Conservation (phyloP, 2,888 invertebrate genomes). For the Boloria selene region DNA sequence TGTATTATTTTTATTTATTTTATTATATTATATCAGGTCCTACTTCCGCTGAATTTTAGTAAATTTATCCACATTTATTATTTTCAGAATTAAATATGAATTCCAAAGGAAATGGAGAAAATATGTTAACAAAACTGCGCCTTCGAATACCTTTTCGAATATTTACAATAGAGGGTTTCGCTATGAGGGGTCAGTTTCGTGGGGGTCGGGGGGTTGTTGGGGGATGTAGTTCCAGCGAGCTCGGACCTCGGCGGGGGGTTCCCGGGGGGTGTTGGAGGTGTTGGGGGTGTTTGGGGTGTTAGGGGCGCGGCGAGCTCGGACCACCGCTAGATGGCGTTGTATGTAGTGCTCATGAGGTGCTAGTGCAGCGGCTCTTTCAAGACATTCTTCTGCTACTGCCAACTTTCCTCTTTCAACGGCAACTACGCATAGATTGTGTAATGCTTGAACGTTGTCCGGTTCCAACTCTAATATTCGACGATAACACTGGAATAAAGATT, state of each 20-base stretch:
- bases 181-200: constrained; percentile 69
- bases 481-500: constrained; percentile 87
- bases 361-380: constrained; percentile 89
- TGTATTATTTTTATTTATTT: too few relatives aligned
- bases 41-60: too few relatives aligned
- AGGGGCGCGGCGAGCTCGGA: constrained; percentile 84
- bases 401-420: constrained; percentile 95
- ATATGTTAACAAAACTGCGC: too few relatives aligned
- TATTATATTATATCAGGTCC: too few relatives aligned
- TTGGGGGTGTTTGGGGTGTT: constrained; percentile 39
- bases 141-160: too few relatives aligned
- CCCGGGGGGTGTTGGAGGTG: constrained; percentile 42
- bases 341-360: constrained; percentile 97
- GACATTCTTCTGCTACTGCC: constrained; percentile 91
- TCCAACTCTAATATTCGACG: constrained; percentile 92
- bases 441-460: constrained; percentile 95
- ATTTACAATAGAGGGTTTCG: constrained; percentile 39
- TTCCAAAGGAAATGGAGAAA: too few relatives aligned
- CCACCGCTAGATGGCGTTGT: constrained; percentile 93
- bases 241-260: constrained; percentile 57
- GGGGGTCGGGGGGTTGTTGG: constrained; percentile 75
- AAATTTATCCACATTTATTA: too few relatives aligned
- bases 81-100: too few relatives aligned
- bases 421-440: constrained; percentile 98
- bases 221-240: constrained; percentile 80